These are phyloP conservation scores for Heliangelus exortis DNA, from an alignment of 2,797 vertebrate species.

Conservation along the genomic window DNA sequence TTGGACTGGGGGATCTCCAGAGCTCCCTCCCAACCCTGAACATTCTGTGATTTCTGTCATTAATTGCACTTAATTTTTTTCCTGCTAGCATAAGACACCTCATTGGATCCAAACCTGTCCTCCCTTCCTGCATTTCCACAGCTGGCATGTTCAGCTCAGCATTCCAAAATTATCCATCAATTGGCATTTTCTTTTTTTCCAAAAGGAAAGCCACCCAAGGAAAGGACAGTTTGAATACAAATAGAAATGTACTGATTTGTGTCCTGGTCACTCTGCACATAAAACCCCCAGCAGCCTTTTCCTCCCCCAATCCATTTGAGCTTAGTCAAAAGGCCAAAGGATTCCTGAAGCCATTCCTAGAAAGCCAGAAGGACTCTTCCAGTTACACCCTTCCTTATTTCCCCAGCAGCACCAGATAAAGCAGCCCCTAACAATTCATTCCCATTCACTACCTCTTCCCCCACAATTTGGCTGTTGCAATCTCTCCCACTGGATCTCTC, in stretches of 20 bases:
- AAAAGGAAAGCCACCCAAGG: not conserved
- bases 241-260: not conserved
- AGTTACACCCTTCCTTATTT: not conserved
- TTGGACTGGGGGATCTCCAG: too few relatives aligned
- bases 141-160: not conserved
- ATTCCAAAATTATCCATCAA: not conserved
- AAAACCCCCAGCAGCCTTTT: not conserved
- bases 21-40: too few relatives aligned
- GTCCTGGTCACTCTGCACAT: not conserved
- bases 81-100: not conserved
- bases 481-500: not conserved
- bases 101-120: not conserved
- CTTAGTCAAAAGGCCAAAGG: not conserved
- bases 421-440: not conserved
- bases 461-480: not conserved
- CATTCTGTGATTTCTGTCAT: too few relatives aligned
- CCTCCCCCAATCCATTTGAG: not conserved
- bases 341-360: conserved; percentile 46
- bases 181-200: not conserved
- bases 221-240: not conserved
- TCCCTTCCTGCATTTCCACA: not conserved
- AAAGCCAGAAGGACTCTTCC: not conserved
- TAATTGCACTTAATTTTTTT: too few relatives aligned
- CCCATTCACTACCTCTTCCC: not conserved
- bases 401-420: not conserved